Percentiles rank a stretch among this genome's conserved stretches.
Evolutionary conservation across 2,797 vertebrate species (phyloP).

Genomic region (Erithacus rubecula): DNA sequence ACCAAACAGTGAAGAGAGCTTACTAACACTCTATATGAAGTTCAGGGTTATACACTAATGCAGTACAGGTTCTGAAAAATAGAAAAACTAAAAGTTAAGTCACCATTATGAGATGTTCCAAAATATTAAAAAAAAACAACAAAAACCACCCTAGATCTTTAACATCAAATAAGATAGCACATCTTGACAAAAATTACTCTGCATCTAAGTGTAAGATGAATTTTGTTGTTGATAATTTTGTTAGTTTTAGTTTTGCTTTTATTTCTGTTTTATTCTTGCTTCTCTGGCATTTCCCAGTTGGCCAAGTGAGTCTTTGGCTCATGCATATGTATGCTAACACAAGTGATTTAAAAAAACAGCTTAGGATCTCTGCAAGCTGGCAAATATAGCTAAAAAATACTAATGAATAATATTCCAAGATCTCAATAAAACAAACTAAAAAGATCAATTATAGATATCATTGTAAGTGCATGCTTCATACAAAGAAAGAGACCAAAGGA

Average conservation of each 20-base stretch:
- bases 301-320: not conserved
- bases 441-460: not conserved
- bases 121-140: not conserved
- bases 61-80: not conserved
- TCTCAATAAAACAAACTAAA: conserved; percentile 24
- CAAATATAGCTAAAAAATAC: not conserved
- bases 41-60: not conserved
- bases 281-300: not conserved
- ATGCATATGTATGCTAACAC: not conserved
- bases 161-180: not conserved
- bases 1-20: not conserved
- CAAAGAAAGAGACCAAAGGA: not conserved
- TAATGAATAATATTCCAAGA: conserved; percentile 1
- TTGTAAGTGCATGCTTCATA: not conserved
- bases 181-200: not conserved
- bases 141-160: not conserved
- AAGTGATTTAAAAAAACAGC: not conserved
- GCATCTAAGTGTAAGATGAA: not conserved
- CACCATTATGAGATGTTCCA: not conserved
- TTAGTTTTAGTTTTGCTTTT: not conserved
- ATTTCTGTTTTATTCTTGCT: not conserved
- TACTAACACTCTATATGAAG: too few species aligned
- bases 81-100: not conserved
- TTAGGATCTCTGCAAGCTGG: not conserved
- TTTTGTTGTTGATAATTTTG: not conserved